Percentiles rank a stretch among this genome's conserved stretches.
Conservation (phyloP, 1,140 invertebrate species). For the Battus philenor region DNA sequence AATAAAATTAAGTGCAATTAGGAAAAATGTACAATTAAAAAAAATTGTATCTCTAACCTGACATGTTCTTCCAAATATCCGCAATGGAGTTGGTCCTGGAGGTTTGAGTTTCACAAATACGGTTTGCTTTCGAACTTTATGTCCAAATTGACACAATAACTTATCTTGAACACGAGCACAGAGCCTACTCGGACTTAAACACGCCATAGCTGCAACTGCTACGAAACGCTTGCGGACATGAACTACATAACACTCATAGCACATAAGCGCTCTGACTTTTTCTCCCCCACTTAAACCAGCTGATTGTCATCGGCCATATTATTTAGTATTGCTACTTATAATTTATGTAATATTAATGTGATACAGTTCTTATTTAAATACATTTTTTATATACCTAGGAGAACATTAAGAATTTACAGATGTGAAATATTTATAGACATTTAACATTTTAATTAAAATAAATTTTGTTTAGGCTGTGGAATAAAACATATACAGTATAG, state of each 20-base stretch:
- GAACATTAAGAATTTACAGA: too few species aligned
- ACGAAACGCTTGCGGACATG: constrained; percentile 75
- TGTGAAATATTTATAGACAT: too few species aligned
- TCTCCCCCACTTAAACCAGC: constrained; percentile 72
- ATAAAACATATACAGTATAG: too few species aligned
- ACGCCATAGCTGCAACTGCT: constrained; percentile 85
- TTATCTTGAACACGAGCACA: constrained; percentile 85
- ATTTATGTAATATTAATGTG: too few species aligned
- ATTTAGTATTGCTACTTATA: constrained; percentile 34
- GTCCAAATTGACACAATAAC: constrained; percentile 83
- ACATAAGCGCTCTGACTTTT: constrained; percentile 57
- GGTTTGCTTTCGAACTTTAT: constrained; percentile 79
- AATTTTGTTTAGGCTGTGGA: too few species aligned
- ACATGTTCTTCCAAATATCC: constrained; percentile 75
- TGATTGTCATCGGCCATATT: constrained; percentile 63
- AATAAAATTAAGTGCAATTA: constrained; percentile 16
- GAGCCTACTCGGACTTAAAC: constrained; percentile 85
- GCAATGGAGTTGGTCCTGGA: constrained; percentile 73
- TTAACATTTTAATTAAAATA: too few species aligned
- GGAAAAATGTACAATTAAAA: constrained; percentile 19
- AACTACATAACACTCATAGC: constrained; percentile 63
- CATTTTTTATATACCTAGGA: too few species aligned
- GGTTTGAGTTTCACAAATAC: constrained; percentile 79
- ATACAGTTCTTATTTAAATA: too few species aligned
- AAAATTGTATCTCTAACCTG: constrained; percentile 62